phyloP scores from a whole-genome alignment of 1,140 invertebrate genomes.

The Apis dorsata region DNA sequence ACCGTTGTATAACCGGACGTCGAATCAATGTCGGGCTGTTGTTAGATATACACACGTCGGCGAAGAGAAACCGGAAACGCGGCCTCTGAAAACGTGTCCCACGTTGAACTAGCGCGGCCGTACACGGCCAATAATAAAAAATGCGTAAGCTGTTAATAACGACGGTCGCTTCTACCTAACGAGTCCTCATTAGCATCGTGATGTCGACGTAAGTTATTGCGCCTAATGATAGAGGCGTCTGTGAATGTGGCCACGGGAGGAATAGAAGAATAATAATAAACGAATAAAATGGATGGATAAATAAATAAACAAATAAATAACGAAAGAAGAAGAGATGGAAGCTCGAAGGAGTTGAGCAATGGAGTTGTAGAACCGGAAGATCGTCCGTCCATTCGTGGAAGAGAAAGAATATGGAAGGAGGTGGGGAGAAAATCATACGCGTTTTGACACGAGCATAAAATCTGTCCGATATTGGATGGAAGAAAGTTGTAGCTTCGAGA shows the following conservation, averaged over 20 bases:
- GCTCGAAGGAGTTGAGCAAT: background rate
- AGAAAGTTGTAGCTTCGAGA: background rate
- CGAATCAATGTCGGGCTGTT: background rate
- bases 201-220: conserved; percentile 71
- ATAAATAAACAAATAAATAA: background rate
- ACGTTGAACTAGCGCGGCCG: background rate
- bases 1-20: conserved; percentile 3
- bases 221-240: conserved; percentile 69
- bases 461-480: background rate
- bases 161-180: conserved; percentile 46
- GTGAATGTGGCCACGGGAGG: conserved; percentile 38
- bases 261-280: conserved; percentile 4
- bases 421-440: too few species aligned
- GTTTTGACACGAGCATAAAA: background rate
- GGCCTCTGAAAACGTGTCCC: background rate
- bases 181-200: conserved; percentile 73
- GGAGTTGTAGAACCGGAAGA: too few species aligned
- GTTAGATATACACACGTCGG: conserved; percentile 1
- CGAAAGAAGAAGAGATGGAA: background rate
- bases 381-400: too few species aligned
- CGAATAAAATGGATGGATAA: background rate
- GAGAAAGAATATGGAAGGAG: too few species aligned
- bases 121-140: conserved; percentile 52
- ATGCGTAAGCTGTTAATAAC: conserved; percentile 66
- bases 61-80: conserved; percentile 24